A percentile compares a stretch with the other conserved stretches of the same genome.
These are phyloP conservation scores for Aphelenchoides fujianensis DNA, from an alignment of 1,140 invertebrate species.

Conservation along the genomic window DNA sequence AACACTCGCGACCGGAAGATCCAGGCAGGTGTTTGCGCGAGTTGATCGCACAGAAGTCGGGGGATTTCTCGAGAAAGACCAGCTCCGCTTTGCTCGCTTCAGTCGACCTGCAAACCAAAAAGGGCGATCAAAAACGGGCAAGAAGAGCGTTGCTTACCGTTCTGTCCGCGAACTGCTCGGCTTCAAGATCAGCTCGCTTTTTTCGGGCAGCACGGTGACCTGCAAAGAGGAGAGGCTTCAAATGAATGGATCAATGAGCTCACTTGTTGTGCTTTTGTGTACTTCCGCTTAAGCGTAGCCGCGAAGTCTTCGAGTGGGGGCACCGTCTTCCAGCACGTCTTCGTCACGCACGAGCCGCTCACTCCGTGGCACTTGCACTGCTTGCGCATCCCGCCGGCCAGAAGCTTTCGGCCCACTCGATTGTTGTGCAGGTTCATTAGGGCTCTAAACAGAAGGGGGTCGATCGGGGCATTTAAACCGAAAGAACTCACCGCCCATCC, in stretches of 20 bases:
- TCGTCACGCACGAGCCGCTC: conserved; percentile 70
- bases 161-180: conserved; percentile 7
- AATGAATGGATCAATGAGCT: background rate
- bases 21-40: no score
- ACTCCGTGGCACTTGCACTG: conserved; percentile 71
- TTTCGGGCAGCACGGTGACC: conserved; percentile 35
- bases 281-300: conserved; percentile 68
- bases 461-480: no score
- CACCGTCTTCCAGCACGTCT: conserved; percentile 70
- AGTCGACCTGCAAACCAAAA: conserved; percentile 16
- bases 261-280: conserved; percentile 73
- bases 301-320: conserved; percentile 66
- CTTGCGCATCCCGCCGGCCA: conserved; percentile 46
- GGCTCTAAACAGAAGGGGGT: no score
- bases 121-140: conserved; percentile 11
- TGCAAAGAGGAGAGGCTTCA: conserved; percentile 29
- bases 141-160: conserved; percentile 9
- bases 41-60: conserved; percentile 69
- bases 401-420: conserved; percentile 59
- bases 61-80: conserved; percentile 70
- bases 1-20: conserved; percentile 69
- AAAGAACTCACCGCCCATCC: conserved; percentile 39
- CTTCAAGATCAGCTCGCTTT: conserved; percentile 29
- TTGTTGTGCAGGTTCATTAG: conserved; percentile 97
- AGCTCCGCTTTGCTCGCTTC: conserved; percentile 62